Evolutionary conservation across 2,888 invertebrate species (phyloP).

Genomic region (Ptilodon capucinus): DNA sequence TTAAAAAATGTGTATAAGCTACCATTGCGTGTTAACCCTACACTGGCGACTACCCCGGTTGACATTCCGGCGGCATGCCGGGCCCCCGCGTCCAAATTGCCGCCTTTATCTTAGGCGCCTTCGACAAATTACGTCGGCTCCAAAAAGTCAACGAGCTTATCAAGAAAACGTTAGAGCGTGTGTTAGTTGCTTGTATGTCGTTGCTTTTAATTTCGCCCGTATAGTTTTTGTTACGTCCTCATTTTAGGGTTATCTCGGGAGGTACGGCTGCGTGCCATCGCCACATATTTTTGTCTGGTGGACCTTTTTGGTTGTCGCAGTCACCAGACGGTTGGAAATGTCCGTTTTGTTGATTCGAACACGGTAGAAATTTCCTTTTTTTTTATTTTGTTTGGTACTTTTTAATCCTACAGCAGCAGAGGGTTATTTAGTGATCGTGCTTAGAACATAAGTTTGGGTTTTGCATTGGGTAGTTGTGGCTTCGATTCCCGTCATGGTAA

Average conservation of each 20-base stretch:
- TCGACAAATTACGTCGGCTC: conserved; percentile 78
- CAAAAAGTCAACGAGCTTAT: conserved; percentile 73
- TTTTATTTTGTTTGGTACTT: background rate
- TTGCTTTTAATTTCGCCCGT: conserved; percentile 77
- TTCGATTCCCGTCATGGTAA: no score
- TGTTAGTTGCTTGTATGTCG: conserved; percentile 75
- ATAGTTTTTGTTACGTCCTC: conserved; percentile 72
- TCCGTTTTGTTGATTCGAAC: conserved; percentile 26
- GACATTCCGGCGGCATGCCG: conserved; percentile 67
- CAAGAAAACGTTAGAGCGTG: conserved; percentile 68
- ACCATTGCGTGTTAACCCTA: conserved; percentile 46
- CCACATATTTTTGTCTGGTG: conserved; percentile 58
- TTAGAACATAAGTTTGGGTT: no score
- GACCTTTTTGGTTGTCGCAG: conserved; percentile 44
- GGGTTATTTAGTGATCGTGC: no score
- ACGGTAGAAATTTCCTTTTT: conserved; percentile 21
- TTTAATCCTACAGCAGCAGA: no score
- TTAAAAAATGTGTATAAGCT: background rate
- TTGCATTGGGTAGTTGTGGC: no score
- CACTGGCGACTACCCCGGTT: conserved; percentile 37
- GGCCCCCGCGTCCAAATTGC: conserved; percentile 56
- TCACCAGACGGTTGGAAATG: conserved; percentile 27
- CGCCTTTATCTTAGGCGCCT: conserved; percentile 80
- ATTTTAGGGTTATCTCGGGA: conserved; percentile 68
- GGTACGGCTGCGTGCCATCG: conserved; percentile 58